Percentiles rank a stretch among this genome's conserved stretches.
phyloP scores from a whole-genome alignment of 1,140 invertebrate species.

The Nasonia giraulti region DNA sequence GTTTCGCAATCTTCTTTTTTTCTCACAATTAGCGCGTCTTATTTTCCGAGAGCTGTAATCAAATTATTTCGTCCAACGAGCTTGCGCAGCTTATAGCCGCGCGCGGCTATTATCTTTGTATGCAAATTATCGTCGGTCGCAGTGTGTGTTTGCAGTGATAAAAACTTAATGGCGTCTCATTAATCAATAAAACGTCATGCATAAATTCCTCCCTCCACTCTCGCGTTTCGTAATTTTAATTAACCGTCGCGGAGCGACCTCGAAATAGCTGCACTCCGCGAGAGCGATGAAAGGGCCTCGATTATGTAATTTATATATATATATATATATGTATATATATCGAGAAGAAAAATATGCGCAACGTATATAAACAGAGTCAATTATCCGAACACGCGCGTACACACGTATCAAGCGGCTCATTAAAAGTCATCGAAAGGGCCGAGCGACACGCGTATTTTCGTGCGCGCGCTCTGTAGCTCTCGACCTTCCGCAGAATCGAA shows the following conservation, averaged over 20 bases:
- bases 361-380: background rate
- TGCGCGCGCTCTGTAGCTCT: background rate
- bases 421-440: background rate
- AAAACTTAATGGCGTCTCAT: background rate
- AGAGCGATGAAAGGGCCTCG: background rate
- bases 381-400: background rate
- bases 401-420: background rate
- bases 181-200: background rate
- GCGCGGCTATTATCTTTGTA: background rate
- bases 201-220: background rate
- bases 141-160: too few relatives aligned
- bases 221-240: background rate
- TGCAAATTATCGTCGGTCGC: background rate
- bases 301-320: background rate
- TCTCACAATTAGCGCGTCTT: too few relatives aligned
- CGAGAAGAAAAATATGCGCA: background rate
- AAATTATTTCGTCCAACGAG: too few relatives aligned
- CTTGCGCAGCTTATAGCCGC: too few relatives aligned
- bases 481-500: constrained; percentile 27
- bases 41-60: too few relatives aligned
- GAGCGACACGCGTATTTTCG: background rate
- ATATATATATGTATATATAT: background rate
- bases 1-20: too few relatives aligned
- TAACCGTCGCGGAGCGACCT: background rate
- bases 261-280: background rate